These are phyloP conservation scores for Pipistrellus pygmaeus DNA, from an alignment of 2,797 vertebrate genomes.

Conservation along the genomic window DNA sequence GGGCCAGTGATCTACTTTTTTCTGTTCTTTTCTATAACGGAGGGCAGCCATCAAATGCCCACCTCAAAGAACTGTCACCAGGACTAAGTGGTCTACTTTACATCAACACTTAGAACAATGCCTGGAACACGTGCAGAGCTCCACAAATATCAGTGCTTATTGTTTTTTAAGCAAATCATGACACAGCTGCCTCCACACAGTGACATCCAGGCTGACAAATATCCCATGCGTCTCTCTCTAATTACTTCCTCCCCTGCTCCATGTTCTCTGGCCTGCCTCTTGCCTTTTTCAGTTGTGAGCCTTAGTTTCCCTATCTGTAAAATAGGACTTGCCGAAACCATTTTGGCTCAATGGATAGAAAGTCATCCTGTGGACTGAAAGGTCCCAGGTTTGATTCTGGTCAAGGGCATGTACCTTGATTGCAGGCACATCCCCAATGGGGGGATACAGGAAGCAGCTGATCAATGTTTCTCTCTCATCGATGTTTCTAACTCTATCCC, in stretches of 20 bases:
- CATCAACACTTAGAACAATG: neutral
- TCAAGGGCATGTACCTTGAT: no score
- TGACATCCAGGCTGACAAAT: neutral
- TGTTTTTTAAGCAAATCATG: neutral
- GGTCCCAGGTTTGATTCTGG: no score
- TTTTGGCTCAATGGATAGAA: no score
- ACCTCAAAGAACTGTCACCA: neutral
- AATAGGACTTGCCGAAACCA: neutral
- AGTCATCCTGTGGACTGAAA: no score
- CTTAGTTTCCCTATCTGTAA: conserved; percentile 64
- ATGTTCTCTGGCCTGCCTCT: neutral
- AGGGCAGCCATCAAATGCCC: neutral
- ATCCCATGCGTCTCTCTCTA: neutral
- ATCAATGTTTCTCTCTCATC: no score
- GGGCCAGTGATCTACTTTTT: neutral
- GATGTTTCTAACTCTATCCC: no score
- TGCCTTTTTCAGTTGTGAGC: neutral
- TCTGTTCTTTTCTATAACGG: neutral
- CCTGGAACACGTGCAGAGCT: neutral
- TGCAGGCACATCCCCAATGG: no score
- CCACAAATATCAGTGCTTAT: neutral
- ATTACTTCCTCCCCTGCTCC: neutral
- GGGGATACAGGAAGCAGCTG: no score
- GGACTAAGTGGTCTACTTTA: neutral
- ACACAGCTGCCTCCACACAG: neutral